Conservation (phyloP, 2,888 invertebrate genomes). For the Cephus runcator region DNA sequence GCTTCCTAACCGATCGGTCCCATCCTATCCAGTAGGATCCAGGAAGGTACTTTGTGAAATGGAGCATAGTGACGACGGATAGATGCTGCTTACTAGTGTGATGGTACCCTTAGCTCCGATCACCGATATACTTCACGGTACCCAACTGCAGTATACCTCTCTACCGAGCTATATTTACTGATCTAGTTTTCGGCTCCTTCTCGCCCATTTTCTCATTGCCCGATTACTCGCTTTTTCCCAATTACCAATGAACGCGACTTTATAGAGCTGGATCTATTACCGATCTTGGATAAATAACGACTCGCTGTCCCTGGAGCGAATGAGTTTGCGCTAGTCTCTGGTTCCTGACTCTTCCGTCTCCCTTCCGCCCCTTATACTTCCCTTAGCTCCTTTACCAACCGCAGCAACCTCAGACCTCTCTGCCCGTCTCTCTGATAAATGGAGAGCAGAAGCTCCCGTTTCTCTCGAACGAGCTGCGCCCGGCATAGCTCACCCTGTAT, state of each 20-base stretch:
- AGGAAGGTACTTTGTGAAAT: neutral
- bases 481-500: constrained; percentile 49
- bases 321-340: constrained; percentile 39
- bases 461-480: constrained; percentile 37
- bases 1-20: neutral
- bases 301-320: constrained; percentile 46
- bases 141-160: neutral
- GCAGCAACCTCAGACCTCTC: constrained; percentile 12
- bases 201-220: constrained; percentile 18
- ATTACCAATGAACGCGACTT: constrained; percentile 49
- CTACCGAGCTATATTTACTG: neutral
- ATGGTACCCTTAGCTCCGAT: neutral
- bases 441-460: constrained; percentile 41
- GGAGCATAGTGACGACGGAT: neutral
- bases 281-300: constrained; percentile 54
- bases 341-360: constrained; percentile 22
- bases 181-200: constrained; percentile 2
- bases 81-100: neutral
- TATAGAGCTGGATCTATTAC: constrained; percentile 53
- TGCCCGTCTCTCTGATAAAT: constrained; percentile 50
- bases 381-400: constrained; percentile 14
- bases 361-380: constrained; percentile 13
- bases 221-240: constrained; percentile 44
- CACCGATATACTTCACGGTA: neutral
- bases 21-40: neutral